Evolutionary conservation across 2,113 vertebrate species (phyloP).

Genomic region (Saccopteryx bilineata): DNA sequence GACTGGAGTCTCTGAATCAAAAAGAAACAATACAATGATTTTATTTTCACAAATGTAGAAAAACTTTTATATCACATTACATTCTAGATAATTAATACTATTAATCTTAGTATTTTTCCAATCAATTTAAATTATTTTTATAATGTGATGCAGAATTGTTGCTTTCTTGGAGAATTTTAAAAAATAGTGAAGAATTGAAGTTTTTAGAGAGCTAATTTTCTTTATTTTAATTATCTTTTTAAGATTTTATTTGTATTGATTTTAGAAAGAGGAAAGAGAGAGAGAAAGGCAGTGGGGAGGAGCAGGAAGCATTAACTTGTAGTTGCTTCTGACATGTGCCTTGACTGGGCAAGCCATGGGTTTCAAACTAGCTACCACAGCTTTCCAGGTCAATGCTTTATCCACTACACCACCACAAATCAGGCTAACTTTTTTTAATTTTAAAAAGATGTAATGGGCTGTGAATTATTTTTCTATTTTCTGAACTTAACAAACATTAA

Average conservation of each 20-base stretch:
- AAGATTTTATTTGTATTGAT: too few relatives aligned
- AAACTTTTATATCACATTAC: neutral
- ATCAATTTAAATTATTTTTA: slow-evolving; percentile 25
- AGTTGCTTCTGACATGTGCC: too few relatives aligned
- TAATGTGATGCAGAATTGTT: neutral
- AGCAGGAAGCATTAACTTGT: too few relatives aligned
- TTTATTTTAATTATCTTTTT: neutral
- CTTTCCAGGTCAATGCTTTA: too few relatives aligned
- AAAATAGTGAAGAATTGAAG: neutral
- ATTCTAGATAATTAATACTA: neutral
- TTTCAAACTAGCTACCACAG: too few relatives aligned
- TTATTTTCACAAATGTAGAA: neutral
- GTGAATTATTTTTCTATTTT: slow-evolving; percentile 46
- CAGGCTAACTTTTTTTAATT: neutral
- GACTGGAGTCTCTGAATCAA: neutral
- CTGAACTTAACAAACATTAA: neutral
- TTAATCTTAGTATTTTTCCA: neutral
- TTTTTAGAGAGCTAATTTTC: slow-evolving; percentile 20
- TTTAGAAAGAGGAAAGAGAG: too few relatives aligned
- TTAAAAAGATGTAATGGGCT: neutral
- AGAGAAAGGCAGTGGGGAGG: too few relatives aligned
- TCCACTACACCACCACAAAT: too few relatives aligned
- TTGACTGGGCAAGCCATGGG: too few relatives aligned
- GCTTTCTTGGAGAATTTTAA: slow-evolving; percentile 11
- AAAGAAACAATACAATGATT: neutral